Percentiles rank a stretch among this genome's conserved stretches.
Evolutionary conservation across 1,140 invertebrate genomes (phyloP).

Genomic region (Melanaphis sacchari): DNA sequence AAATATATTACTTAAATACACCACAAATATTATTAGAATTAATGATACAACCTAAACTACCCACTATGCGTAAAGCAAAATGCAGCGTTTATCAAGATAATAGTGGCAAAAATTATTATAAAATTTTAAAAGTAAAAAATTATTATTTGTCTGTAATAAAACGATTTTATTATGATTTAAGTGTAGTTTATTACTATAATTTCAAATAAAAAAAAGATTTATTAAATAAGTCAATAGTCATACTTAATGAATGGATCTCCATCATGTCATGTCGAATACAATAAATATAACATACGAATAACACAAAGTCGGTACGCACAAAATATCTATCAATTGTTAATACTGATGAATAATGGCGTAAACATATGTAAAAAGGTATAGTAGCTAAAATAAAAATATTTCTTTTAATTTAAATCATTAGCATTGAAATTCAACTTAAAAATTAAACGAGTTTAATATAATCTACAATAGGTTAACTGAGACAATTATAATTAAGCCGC

Average conservation of each 20-base stretch:
- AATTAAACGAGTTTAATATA: not conserved
- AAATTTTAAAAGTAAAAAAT: not conserved
- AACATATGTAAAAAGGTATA: not conserved
- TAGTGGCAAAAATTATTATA: not conserved
- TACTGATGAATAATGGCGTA: not conserved
- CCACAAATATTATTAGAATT: not conserved
- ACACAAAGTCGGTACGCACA: not conserved
- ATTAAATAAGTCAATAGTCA: constrained; percentile 28
- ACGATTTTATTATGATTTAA: not conserved
- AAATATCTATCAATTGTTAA: not conserved
- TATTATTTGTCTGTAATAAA: not conserved
- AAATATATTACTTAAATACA: not conserved
- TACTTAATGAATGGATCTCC: not conserved
- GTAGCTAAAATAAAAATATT: constrained; percentile 18
- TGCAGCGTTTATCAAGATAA: not conserved
- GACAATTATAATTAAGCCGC: not conserved
- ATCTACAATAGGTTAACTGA: constrained; percentile 42
- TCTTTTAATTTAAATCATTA: constrained; percentile 13
- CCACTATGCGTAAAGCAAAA: not conserved
- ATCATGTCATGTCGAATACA: not conserved
- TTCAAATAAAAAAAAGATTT: not conserved
- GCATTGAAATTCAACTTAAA: not conserved
- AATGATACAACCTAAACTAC: not conserved
- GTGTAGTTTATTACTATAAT: not conserved
- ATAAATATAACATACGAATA: not conserved